Percentiles rank a stretch among this genome's conserved stretches.
These are phyloP conservation scores for Bombus confusus DNA, from an alignment of 1,140 invertebrate genomes.

Conservation along the genomic window DNA sequence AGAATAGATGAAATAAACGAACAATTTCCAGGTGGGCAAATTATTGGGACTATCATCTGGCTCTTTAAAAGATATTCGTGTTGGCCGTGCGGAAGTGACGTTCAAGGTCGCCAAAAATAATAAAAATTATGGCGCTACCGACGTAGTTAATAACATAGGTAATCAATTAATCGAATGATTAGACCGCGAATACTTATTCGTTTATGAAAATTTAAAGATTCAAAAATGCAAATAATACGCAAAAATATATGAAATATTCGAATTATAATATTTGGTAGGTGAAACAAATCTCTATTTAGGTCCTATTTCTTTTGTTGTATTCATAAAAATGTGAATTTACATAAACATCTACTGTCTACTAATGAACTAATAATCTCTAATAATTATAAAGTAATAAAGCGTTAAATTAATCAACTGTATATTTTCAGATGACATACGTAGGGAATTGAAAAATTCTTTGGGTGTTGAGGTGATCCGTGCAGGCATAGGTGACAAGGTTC, in stretches of 20 bases:
- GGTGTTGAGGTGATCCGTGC: constrained; percentile 87
- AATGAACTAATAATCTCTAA: background rate
- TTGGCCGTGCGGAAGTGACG: constrained; percentile 89
- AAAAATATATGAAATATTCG: background rate
- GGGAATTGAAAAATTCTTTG: constrained; percentile 83
- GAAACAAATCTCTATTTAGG: background rate
- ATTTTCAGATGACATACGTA: constrained; percentile 85
- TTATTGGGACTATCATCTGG: constrained; percentile 85
- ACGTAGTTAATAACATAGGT: constrained; percentile 88
- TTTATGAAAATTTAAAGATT: background rate
- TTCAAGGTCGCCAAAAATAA: constrained; percentile 90
- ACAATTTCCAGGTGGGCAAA: constrained; percentile 81
- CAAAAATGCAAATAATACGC: no score
- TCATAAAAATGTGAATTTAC: no score
- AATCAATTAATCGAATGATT: background rate
- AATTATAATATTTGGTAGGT: background rate
- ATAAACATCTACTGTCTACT: background rate
- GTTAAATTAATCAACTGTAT: constrained; percentile 24
- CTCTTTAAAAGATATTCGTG: constrained; percentile 84
- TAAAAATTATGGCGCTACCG: constrained; percentile 87
- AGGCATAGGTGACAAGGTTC: constrained; percentile 91
- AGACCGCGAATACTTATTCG: no score
- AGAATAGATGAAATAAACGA: background rate
- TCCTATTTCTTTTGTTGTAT: background rate
- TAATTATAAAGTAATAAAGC: no score